Evolutionary conservation across 2,797 vertebrate genomes (phyloP).

Genomic region (Rhodeus uyekii): DNA sequence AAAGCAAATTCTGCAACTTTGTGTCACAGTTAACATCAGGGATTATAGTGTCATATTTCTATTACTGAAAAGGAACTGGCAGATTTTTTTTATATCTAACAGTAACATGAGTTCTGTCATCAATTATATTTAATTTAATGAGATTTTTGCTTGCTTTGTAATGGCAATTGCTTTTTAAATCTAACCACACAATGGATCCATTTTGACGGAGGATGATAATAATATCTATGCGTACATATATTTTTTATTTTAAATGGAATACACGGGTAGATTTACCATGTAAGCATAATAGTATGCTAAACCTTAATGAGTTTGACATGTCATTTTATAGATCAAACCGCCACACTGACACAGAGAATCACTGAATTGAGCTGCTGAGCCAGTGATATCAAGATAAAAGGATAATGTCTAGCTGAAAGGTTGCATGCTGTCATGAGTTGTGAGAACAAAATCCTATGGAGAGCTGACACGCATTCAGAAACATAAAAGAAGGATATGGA

Average conservation of each 20-base stretch:
- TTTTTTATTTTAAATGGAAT: conserved; percentile 23
- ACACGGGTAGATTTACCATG: conserved; percentile 9
- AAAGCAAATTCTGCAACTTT: background rate
- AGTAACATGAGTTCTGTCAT: background rate
- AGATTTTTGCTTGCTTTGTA: conserved; percentile 6
- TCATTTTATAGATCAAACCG: conserved; percentile 10
- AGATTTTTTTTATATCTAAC: background rate
- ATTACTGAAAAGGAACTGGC: background rate
- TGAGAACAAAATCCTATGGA: conserved; percentile 11
- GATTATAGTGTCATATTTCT: conserved; percentile 6
- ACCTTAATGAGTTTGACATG: conserved; percentile 21
- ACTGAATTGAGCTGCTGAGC: conserved; percentile 16
- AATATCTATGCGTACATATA: background rate
- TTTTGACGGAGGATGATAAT: conserved; percentile 19
- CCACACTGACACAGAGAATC: conserved; percentile 9
- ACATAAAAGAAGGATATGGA: conserved; percentile 32
- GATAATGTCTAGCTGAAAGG: conserved; percentile 20
- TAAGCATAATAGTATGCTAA: conserved; percentile 17
- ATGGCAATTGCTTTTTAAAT: conserved; percentile 37
- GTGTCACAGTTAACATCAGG: background rate
- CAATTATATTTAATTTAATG: conserved; percentile 36
- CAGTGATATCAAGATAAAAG: conserved; percentile 4
- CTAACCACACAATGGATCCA: conserved; percentile 2
- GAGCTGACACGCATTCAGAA: conserved; percentile 8
- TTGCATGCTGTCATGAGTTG: background rate